A percentile compares a stretch with the other conserved stretches of the same genome.
phyloP scores from a whole-genome alignment of 2,113 vertebrate genomes.

The Sander lucioperca region DNA sequence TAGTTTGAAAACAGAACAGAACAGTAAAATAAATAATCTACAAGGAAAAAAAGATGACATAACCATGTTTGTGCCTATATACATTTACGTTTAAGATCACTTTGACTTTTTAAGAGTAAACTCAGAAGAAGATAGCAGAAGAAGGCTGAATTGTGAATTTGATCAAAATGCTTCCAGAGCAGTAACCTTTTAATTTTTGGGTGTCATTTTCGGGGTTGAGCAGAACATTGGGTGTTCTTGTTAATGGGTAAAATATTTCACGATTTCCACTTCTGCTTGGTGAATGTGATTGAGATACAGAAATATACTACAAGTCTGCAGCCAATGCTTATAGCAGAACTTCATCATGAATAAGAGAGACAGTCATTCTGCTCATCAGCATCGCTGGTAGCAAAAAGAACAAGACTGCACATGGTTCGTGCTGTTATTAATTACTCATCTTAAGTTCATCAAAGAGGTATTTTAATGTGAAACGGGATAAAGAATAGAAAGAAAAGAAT shows the following conservation, averaged over 20 bases:
- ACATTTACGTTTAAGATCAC: not conserved
- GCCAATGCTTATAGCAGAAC: not conserved
- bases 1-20: not conserved
- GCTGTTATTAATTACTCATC: slow-evolving; percentile 61
- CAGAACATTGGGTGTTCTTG: not conserved
- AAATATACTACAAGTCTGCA: not conserved
- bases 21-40: not conserved
- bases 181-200: too few relatives aligned
- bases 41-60: not conserved
- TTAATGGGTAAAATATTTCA: not conserved
- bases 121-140: not conserved
- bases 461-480: slow-evolving; percentile 49
- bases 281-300: not conserved
- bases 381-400: slow-evolving; percentile 24
- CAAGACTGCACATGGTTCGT: slow-evolving; percentile 65
- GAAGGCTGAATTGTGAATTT: not conserved
- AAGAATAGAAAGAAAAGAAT: slow-evolving; percentile 12
- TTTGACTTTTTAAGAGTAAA: not conserved
- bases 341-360: not conserved
- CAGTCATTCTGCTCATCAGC: not conserved
- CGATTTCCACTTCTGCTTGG: not conserved
- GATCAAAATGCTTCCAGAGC: too few relatives aligned
- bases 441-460: slow-evolving; percentile 39
- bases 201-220: not conserved
- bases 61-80: not conserved